Base-by-base conservation (phyloP, 2,113 vertebrate species). In the Cinclus mexicanus region DNA sequence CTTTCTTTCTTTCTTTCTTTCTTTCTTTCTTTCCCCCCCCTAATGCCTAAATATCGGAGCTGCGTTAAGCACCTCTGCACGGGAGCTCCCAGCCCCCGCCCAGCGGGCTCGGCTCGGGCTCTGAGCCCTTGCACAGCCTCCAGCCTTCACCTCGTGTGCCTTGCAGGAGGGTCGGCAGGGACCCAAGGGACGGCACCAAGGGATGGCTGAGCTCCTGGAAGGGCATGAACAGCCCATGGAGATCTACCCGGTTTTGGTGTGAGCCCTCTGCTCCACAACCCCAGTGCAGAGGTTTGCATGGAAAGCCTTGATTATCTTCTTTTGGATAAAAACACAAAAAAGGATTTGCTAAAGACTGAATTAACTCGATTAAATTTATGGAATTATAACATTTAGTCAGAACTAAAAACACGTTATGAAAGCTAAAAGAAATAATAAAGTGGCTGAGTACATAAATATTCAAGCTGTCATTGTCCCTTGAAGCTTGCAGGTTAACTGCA, bases 21-120 rank as follows among this genome's bases (percentile, higher is more conserved):
- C 21, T 46, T 29, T 21, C 17, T 33, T 20, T 18, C 5, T 19
- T 33, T 20, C 15, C 5, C 1, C 0, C 3, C 8, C 4, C 12
- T 57, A 1, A 46, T 75, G n/a, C 42, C 46, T 67, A 55, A 69
- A 70, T 22, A 31, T 6, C 70, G 75, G 53, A 47, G 63, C 68
- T 64, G 67, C 33, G 67, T 46, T 47, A 76, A 95, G 35, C 25
- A 52, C 12, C 35, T 55, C 22, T 74, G 39, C 20, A 59, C 55
- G 29, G 7, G 14, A 46, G 4, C 37, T 88, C 18, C 23, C 22
- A 1, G 41, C 35, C n/a, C 23, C 41, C 37, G 52, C 28, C 9
- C 76, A 18, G 19, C 4, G 25, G 44, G 39, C 7, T 63, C 1
- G 0, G 44, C 35, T 75, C 18, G 10, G 0, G 0, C 8, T 19